These are phyloP conservation scores for Peromyscus maniculatus DNA, from an alignment of 2,113 vertebrate species.

Conservation along the genomic window DNA sequence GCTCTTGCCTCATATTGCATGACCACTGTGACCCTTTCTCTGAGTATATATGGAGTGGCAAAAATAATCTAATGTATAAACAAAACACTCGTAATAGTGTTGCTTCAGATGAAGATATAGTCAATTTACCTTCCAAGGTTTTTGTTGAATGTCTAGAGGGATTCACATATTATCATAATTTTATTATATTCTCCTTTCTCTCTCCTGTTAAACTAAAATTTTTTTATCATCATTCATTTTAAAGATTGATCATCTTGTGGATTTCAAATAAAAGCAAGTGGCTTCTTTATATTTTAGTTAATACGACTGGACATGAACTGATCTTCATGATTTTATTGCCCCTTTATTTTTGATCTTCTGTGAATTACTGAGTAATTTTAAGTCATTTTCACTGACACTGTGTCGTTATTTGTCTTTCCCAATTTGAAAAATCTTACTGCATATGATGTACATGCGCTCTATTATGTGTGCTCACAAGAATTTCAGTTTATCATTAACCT, in stretches of 20 bases:
- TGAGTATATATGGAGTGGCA: background rate
- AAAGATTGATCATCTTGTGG: background rate
- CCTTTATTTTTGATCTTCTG: background rate
- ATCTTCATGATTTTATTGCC: constrained; percentile 24
- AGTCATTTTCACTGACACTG: constrained; percentile 1
- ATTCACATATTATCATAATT: background rate
- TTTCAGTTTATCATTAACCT: background rate
- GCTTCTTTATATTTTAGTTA: constrained; percentile 44
- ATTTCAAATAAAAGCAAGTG: background rate
- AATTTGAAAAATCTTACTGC: constrained; percentile 44
- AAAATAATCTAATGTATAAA: background rate
- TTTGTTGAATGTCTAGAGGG: background rate
- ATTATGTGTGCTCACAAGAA: background rate
- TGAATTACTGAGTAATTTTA: constrained; percentile 6
- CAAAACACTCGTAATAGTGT: background rate
- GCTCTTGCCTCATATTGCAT: background rate
- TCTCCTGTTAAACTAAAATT: constrained; percentile 7
- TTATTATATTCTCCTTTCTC: constrained; percentile 34
- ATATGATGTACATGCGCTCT: background rate
- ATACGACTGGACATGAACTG: background rate
- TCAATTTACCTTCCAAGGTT: constrained; percentile 7
- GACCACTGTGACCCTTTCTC: background rate
- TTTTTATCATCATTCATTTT: constrained; percentile 54
- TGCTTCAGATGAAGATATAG: background rate
- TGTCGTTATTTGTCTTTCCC: constrained; percentile 16